Evolutionary conservation across 2,888 invertebrate species (phyloP), one percentile per base, ranked within the genome.

Genomic region (Eutolmus rufibarbis): DNA sequence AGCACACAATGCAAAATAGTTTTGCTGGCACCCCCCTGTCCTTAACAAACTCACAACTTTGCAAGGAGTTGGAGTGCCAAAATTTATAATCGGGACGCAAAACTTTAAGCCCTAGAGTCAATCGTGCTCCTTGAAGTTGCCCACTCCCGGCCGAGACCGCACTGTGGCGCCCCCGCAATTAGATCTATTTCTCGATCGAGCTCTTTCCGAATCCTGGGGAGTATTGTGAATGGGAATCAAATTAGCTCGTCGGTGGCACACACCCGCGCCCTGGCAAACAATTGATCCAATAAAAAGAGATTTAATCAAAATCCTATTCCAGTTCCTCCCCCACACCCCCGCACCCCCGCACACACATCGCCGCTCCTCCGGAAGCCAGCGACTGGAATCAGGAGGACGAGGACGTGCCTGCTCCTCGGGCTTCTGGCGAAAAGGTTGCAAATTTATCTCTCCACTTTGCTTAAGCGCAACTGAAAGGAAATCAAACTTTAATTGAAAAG

Each of bases 401-500:
- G 66, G 66, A 66, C 66, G 23, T 66, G 66, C 37, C 37, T 78
- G 43, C 78, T 78, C 34, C 77, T 37, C 23, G 37, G 23, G 40
- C 14, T 43, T 23, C 46, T 78, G 37, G 43, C 43, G 12, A 43
- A 78, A 78, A 78, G 78, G 78, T 78, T 78, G 78, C 78, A 81
- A 81, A 81, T 81, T 81, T 81, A 81, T 81, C 81, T 81, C 51
- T 81, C 34, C 81, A 81, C 81, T 56, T 81, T 81, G 56, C 51
- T 81, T 81, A 51, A 81, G 81, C 81, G 28, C 81, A 81, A 66
- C 84, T 66, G 74, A 40, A 84, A 74, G 84, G 84, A 84, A 74
- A 84, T 84, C 84, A 84, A 84, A 84, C 84, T 84, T 84, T 84
- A 66, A 66, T 57, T 84, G 84, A 66, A 84, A 84, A 84, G 84